phyloP scores from a whole-genome alignment of 1,140 invertebrate genomes.

The Luehdorfia chinensis region DNA sequence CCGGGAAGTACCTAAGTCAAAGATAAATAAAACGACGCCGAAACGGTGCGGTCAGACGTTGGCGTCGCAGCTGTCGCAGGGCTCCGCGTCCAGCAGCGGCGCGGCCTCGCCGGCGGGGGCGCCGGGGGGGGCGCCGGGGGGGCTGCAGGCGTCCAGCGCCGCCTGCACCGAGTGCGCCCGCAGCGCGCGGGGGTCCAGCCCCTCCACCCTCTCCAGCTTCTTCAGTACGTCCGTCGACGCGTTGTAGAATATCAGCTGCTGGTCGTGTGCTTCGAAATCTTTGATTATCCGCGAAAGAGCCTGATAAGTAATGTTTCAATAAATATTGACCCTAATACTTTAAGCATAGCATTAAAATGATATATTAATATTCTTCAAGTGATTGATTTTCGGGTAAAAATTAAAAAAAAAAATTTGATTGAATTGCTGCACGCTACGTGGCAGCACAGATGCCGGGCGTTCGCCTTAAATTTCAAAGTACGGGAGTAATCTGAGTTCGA shows the following conservation, averaged over 20 bases:
- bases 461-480: too few species aligned
- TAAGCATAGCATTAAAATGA: too few species aligned
- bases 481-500: too few species aligned
- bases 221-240: slow-evolving; percentile 76
- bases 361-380: too few species aligned
- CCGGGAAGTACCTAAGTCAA: not conserved
- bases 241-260: slow-evolving; percentile 82
- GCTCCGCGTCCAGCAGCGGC: slow-evolving; percentile 8
- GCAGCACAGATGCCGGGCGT: too few species aligned
- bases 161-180: slow-evolving; percentile 12
- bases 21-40: not conserved
- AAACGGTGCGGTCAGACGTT: not conserved
- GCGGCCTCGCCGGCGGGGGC: slow-evolving; percentile 13
- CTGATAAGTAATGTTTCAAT: slow-evolving; percentile 24
- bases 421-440: too few species aligned
- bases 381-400: too few species aligned
- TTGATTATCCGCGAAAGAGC: slow-evolving; percentile 74
- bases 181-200: slow-evolving; percentile 25
- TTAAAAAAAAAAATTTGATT: too few species aligned
- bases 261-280: slow-evolving; percentile 79
- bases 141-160: slow-evolving; percentile 6
- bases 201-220: slow-evolving; percentile 30
- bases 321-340: too few species aligned
- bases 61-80: not conserved
- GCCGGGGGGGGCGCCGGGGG: not conserved